These are phyloP conservation scores for Pegoplata infirma DNA, from an alignment of 2,888 invertebrate species.

Conservation along the genomic window DNA sequence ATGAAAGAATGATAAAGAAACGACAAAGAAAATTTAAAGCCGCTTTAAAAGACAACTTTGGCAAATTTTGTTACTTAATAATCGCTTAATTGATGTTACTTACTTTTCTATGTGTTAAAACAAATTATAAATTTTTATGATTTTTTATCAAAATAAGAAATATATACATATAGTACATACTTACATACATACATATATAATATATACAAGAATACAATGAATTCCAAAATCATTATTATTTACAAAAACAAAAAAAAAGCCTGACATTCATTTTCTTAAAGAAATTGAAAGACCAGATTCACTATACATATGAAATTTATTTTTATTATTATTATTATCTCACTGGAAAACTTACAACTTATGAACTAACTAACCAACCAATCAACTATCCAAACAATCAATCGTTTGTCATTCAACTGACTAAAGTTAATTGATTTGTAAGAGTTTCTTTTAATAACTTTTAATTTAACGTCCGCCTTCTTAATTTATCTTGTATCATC, in stretches of 20 bases:
- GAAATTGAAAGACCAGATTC: constrained; percentile 5
- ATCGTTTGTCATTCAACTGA: neutral
- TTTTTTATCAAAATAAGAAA: constrained; percentile 2
- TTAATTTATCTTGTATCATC: constrained; percentile 26
- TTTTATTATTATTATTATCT: too few species aligned
- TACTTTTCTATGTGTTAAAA: constrained; percentile 37
- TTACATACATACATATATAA: too few species aligned
- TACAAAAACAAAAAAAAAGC: constrained; percentile 4
- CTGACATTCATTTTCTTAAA: constrained; percentile 18
- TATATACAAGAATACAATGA: neutral
- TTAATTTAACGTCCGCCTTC: constrained; percentile 26
- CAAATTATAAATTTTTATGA: neutral
- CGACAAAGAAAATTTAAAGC: neutral
- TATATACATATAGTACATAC: neutral
- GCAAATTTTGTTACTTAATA: constrained; percentile 60
- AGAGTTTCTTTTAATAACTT: constrained; percentile 2
- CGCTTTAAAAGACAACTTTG: constrained; percentile 13
- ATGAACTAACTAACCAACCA: too few species aligned
- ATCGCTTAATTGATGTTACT: constrained; percentile 57
- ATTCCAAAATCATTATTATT: neutral
- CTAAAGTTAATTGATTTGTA: neutral
- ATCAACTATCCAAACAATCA: too few species aligned
- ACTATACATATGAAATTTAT: constrained; percentile 5
- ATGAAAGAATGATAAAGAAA: constrained; percentile 1
- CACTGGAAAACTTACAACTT: neutral